These are phyloP conservation scores for Aphelinus certus DNA, from an alignment of 1,140 invertebrate species.

Conservation along the genomic window DNA sequence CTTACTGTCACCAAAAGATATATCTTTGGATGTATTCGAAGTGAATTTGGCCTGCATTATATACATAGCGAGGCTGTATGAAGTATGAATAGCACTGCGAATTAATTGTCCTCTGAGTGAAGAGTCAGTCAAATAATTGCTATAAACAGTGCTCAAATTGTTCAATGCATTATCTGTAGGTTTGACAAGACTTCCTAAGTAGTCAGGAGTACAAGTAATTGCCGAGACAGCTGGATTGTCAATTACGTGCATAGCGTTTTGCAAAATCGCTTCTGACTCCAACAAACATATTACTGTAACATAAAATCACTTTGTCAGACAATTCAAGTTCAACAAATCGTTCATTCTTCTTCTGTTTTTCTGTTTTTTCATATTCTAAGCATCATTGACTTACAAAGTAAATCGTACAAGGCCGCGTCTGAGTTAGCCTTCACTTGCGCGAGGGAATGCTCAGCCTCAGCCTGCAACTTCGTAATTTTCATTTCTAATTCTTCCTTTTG, in stretches of 20 bases:
- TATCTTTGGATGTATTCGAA: constrained; percentile 77
- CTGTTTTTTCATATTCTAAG: constrained; percentile 3
- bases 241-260: constrained; percentile 72
- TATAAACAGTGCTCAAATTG: constrained; percentile 56
- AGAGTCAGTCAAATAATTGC: constrained; percentile 53
- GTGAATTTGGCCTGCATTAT: constrained; percentile 76
- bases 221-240: constrained; percentile 77
- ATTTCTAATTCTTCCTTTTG: constrained; percentile 74
- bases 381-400: constrained; percentile 54
- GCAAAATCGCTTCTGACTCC: constrained; percentile 71
- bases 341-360: too few species aligned
- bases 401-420: constrained; percentile 54
- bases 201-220: constrained; percentile 76
- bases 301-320: constrained; percentile 13
- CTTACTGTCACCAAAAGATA: constrained; percentile 78
- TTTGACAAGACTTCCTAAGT: constrained; percentile 67
- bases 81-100: constrained; percentile 58
- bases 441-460: constrained; percentile 53
- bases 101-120: constrained; percentile 59
- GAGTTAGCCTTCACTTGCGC: constrained; percentile 56
- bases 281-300: constrained; percentile 68
- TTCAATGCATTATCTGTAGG: constrained; percentile 59
- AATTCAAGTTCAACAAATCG: neutral
- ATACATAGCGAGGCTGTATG: constrained; percentile 71
- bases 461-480: constrained; percentile 64